phyloP scores from a whole-genome alignment of 2,113 vertebrate species.

The Tyrannus savana region DNA sequence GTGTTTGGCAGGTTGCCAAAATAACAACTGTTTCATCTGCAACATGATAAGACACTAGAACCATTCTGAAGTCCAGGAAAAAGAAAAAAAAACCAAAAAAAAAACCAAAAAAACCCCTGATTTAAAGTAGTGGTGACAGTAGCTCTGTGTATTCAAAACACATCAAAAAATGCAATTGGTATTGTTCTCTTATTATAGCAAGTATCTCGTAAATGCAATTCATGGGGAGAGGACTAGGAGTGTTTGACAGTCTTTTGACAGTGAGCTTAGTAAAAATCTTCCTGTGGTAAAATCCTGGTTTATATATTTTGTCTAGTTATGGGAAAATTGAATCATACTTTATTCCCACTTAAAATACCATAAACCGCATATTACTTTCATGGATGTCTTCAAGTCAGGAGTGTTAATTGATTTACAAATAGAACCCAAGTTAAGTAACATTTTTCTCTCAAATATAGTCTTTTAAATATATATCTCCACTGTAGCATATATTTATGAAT shows the following conservation, averaged over 20 bases:
- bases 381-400: not conserved
- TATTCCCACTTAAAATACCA: not conserved
- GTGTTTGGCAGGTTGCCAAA: slow-evolving; percentile 33
- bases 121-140: not conserved
- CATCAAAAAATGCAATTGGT: not conserved
- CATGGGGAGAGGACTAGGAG: not conserved
- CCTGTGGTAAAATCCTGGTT: not conserved
- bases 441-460: not conserved
- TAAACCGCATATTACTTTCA: not conserved
- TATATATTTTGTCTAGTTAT: not conserved
- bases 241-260: not conserved
- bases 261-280: not conserved
- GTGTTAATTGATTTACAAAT: not conserved
- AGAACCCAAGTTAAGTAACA: not conserved
- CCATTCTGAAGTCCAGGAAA: not conserved
- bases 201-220: not conserved
- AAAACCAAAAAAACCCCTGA: not conserved
- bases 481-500: not conserved
- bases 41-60: slow-evolving; percentile 26
- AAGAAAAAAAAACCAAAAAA: not conserved
- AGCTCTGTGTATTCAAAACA: not conserved
- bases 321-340: not conserved
- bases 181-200: not conserved
- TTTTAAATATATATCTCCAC: not conserved
- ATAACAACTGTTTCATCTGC: slow-evolving; percentile 42